Evolutionary conservation across 2,113 vertebrate species (phyloP).

Genomic region (Ailurus styani): DNA sequence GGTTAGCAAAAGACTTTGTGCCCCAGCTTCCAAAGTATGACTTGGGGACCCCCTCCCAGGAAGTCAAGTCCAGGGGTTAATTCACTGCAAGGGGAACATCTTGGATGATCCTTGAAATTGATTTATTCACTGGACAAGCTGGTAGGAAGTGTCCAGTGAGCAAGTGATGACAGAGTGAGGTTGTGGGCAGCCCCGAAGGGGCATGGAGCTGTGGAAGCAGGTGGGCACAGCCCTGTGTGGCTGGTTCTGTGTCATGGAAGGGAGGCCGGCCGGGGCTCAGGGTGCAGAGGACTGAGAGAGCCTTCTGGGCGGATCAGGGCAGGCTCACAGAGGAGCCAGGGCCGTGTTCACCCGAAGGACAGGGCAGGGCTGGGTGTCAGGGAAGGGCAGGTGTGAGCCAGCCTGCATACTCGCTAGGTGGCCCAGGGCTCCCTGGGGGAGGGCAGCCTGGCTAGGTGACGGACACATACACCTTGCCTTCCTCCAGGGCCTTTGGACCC

Average conservation of each 20-base stretch:
- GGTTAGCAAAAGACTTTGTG: background rate
- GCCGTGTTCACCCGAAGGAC: background rate
- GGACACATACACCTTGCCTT: background rate
- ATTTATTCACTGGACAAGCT: background rate
- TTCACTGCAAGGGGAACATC: background rate
- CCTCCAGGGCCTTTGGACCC: background rate
- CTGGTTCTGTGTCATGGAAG: background rate
- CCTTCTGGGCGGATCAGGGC: background rate
- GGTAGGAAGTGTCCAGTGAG: background rate
- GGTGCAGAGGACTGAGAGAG: background rate
- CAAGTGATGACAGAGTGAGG: background rate
- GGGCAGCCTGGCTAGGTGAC: background rate
- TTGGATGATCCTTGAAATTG: background rate
- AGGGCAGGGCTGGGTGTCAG: background rate
- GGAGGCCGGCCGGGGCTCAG: background rate
- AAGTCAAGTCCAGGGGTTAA: background rate
- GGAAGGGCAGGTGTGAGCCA: background rate
- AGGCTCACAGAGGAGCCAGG: background rate
- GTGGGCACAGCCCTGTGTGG: rapidly evolving
- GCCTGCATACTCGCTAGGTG: rapidly evolving
- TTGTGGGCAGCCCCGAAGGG: background rate
- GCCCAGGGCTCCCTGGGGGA: background rate
- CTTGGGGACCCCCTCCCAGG: background rate
- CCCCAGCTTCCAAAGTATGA: background rate
- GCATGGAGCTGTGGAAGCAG: background rate